These are phyloP conservation scores for Lycophotia porphyrea DNA, from an alignment of 2,888 invertebrate genomes.

Conservation along the genomic window DNA sequence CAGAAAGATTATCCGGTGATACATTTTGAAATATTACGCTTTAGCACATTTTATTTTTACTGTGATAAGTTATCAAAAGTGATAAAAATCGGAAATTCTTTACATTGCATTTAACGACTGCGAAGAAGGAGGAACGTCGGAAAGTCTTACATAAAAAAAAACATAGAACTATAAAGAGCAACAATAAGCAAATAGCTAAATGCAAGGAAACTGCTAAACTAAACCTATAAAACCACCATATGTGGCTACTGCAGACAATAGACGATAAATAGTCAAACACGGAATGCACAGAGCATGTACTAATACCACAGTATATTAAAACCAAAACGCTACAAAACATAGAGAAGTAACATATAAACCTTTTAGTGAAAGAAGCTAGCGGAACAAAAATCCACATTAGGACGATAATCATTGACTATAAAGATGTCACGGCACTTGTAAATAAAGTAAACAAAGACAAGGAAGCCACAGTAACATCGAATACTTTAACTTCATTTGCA, in stretches of 20 bases:
- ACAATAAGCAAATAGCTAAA: constrained; percentile 6
- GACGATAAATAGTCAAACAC: constrained; percentile 44
- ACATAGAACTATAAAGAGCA: neutral
- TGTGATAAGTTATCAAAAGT: constrained; percentile 30
- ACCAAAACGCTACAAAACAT: constrained; percentile 16
- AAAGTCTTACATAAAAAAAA: neutral
- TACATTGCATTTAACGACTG: neutral
- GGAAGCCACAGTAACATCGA: constrained; percentile 59
- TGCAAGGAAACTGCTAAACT: neutral
- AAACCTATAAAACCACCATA: constrained; percentile 3
- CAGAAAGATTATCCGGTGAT: constrained; percentile 45
- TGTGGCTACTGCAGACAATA: constrained; percentile 34
- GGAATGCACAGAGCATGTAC: constrained; percentile 24
- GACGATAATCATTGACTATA: constrained; percentile 48
- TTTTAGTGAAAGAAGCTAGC: constrained; percentile 35
- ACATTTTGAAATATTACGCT: constrained; percentile 33
- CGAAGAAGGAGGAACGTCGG: no score
- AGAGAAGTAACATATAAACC: constrained; percentile 27
- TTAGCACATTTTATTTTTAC: constrained; percentile 21
- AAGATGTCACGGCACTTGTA: constrained; percentile 58
- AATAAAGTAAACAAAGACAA: constrained; percentile 59
- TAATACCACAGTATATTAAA: constrained; percentile 17
- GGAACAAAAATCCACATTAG: constrained; percentile 52
- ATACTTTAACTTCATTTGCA: constrained; percentile 75
- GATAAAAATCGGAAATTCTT: neutral